Base-by-base conservation (phyloP, 1,140 invertebrate genomes). In the Meloidogyne floridensis region DNA sequence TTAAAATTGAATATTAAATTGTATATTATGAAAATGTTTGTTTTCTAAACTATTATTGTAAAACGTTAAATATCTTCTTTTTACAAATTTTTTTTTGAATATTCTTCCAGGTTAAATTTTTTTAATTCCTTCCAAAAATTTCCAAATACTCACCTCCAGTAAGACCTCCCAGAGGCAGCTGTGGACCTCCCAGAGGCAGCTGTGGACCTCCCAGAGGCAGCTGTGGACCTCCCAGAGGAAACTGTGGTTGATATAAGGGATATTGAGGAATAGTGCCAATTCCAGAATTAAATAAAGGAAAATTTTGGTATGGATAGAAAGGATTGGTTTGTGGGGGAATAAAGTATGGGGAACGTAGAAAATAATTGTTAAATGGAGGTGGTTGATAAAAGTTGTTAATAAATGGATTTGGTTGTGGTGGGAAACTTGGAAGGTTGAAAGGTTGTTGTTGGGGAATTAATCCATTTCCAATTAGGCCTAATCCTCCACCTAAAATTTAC, bases 221-320 rank as follows among this genome's bases (percentile, higher is more conserved):
- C 32, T 32, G 59, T n/a, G 59, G 59, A 56, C 54, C 54, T 13
- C 15, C 15, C n/a, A 65, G 3, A n/a, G 56, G 56, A 15, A n/a
- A n/a, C 15, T 65, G 59, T n/a, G 59, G 59, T 65, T 65, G 59
- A 65, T 65, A n/a, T n/a, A 7, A n/a, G 6, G 59, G 59, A 18
- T 65, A 65, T 65, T 65, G 59, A n/a, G 59, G 59, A 65, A 65
- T 65, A 65, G n/a, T 65, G n/a, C 59, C 53, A 54, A 11, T 54
- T 54, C 53, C 53, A 9, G 11, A 54, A 54, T 10, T 10, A 54
- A 54, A 54, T 54, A 9, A 15, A n/a, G 59, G 59, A 65, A n/a
- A 65, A 8, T 65, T 65, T 65, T 65, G 59, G 7, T 65, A 65
- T n/a, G 15, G 15, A 65, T n/a, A 6, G 15, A 65, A n/a, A 65